Base-by-base conservation (phyloP, 2,113 vertebrate species). In the Hymenochirus boettgeri region DNA sequence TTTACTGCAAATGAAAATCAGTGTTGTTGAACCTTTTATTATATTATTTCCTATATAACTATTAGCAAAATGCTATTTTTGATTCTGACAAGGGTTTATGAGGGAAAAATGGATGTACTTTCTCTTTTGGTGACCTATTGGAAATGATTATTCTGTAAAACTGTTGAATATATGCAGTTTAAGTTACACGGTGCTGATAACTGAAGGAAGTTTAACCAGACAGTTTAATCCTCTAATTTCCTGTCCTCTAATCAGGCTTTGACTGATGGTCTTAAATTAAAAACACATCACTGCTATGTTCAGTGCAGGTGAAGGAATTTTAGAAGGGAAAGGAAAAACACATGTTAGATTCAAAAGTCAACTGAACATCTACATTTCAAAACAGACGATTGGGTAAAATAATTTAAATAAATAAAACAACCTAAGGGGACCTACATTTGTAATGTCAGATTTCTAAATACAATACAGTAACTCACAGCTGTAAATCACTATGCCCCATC, bases 171-270 rank as follows among this genome's bases (percentile, higher is more conserved):
- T 79, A 74, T 83, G 78, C 80, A 75, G 77, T 74, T 75, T 76
- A 82, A 83, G 82, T 89, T 88, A 85, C 83, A 62, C 69, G 77
- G 82, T 72, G 81, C 81, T 87, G 89, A 90, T 87, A 89, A 86
- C 77, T 82, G 86, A 86, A 93, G 94, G 95, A 96, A 96, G 93
- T 94, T 92, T 89, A 90, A 92, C 90, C 91, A 97, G 95, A 98
- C 94, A 90, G 86, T 88, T 92, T 96, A 97, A 98, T 96, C 94
- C 91, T 86, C 89, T 89, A 94, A 97, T 98, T 97, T 98, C 95
- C 95, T 95, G 90, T 85, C 85, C 88, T 93, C 90, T 95, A 96
- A 97, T 97, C 95, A 98, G 89, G 88, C 91, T 90, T 89, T 79
- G 86, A 83, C 82, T 88, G 89, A 86, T 74, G 80, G 82, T 77